Conservation (phyloP, 2,113 vertebrate genomes). For the Microcebus ravelobensis region DNA sequence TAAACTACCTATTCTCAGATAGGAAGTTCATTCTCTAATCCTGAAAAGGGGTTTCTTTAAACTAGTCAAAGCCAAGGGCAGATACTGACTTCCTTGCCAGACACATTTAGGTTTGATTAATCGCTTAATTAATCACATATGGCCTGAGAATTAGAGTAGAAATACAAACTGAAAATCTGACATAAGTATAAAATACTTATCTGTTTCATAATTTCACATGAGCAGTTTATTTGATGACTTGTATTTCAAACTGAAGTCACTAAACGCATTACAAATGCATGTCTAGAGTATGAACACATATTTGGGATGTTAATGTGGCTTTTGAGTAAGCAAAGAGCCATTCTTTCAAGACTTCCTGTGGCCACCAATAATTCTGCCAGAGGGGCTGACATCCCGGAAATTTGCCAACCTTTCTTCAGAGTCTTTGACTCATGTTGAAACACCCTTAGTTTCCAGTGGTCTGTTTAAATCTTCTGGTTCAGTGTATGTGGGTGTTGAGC, state of each 20-base stretch:
- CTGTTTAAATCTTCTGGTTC: slow-evolving; percentile 31
- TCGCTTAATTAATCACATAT: slow-evolving; percentile 53
- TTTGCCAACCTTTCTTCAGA: slow-evolving; percentile 52
- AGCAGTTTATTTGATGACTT: neutral
- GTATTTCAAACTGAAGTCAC: neutral
- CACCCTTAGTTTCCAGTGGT: neutral
- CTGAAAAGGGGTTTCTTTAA: neutral
- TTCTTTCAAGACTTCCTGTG: slow-evolving; percentile 62
- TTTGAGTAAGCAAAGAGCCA: slow-evolving; percentile 56
- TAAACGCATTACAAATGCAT: neutral
- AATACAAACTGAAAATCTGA: slow-evolving; percentile 57
- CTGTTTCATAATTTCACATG: slow-evolving; percentile 36
- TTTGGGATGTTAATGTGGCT: slow-evolving; percentile 40
- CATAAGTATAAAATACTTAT: neutral
- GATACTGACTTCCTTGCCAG: slow-evolving; percentile 55
- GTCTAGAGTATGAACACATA: slow-evolving; percentile 14
- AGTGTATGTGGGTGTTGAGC: neutral
- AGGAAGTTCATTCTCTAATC: neutral
- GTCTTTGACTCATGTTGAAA: neutral
- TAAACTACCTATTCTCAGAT: neutral
- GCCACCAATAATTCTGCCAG: slow-evolving; percentile 43
- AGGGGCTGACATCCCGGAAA: slow-evolving; percentile 11
- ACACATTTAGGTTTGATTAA: slow-evolving; percentile 62
- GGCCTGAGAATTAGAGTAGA: slow-evolving; percentile 52
- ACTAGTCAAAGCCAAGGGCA: slow-evolving; percentile 43